Evolutionary conservation across 1,140 invertebrate species (phyloP).

Genomic region (Pachypsylla venusta): DNA sequence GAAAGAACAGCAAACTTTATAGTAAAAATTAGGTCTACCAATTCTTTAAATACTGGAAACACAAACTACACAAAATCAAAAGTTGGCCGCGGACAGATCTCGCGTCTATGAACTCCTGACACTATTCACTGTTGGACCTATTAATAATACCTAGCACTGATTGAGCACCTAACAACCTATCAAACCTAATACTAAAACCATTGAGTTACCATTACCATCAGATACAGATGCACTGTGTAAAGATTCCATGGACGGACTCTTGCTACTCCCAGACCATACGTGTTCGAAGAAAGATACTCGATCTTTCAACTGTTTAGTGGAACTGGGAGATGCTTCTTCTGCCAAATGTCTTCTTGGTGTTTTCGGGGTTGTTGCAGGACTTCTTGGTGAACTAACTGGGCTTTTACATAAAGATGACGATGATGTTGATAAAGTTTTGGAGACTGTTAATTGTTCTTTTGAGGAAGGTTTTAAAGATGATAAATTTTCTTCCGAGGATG

Average conservation of each 20-base stretch:
- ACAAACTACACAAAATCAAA: no score
- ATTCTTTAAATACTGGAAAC: no score
- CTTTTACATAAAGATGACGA: not conserved
- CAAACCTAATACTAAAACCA: no score
- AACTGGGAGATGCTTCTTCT: constrained; percentile 4
- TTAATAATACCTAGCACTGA: no score
- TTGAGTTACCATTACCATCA: constrained; percentile 5
- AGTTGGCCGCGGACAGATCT: no score
- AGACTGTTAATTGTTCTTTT: not conserved
- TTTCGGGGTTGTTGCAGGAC: not conserved
- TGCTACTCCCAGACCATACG: constrained; percentile 38
- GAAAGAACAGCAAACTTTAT: no score
- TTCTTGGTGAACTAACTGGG: not conserved
- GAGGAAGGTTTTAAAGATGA: not conserved
- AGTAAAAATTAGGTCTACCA: no score
- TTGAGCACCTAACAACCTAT: no score
- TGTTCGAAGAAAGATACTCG: constrained; percentile 61
- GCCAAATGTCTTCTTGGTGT: not conserved
- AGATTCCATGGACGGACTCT: constrained; percentile 7
- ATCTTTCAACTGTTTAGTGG: constrained; percentile 40
- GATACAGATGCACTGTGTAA: not conserved
- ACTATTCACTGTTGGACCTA: no score
- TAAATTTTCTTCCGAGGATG: not conserved
- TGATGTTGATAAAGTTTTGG: not conserved
- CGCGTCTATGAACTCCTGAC: no score